Evolutionary conservation across 2,113 vertebrate genomes (phyloP), one percentile per base, ranked within the genome.

Genomic region (Stercorarius parasiticus): DNA sequence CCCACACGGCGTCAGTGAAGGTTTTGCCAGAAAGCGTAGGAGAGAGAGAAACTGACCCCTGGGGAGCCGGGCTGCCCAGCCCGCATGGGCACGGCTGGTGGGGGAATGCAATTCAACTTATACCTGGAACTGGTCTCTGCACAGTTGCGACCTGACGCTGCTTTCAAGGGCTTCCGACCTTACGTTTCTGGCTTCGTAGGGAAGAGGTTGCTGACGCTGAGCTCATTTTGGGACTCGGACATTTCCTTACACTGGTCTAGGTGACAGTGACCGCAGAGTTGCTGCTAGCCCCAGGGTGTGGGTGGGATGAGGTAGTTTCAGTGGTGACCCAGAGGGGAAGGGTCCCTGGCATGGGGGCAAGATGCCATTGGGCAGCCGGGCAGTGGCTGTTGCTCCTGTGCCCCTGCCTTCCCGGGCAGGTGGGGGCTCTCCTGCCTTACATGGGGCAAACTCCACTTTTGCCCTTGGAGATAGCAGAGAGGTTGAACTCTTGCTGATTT

Each of bases 41-140:
- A 50, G 11, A 9, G 15, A 58, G 43, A 78, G 53, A 82, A 58
- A 52, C 19, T 18, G 58, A 47, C 3, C 13, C 15, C 5, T 19
- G 2, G n/a, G 20, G 53, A 82, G 47, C 25, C 8, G n/a, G 23
- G 23, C 59, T 82, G 55, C 29, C 61, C 2, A 2, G 18, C 15
- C 74, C 0, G 0, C 2, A 3, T 70, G 55, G 40, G 32, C 25
- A 26, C 0, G 2, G 15, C 25, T n/a, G n/a, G 26, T 1, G 0
- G 11, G 29, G 42, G 50, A 84, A 27, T 32, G 49, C 10, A 61
- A 27, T 55, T 70, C 16, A 38, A 40, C 15, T 26, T 32, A 10
- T 11, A 55, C 55, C 25, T 70, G 45, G 25, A 65, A 36, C 16
- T 25, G 8, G 10, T 47, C 11, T 67, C 47, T 27, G 11, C 38